Evolutionary conservation across 2,113 vertebrate genomes (phyloP).

Genomic region (Brevimyrus niger): DNA sequence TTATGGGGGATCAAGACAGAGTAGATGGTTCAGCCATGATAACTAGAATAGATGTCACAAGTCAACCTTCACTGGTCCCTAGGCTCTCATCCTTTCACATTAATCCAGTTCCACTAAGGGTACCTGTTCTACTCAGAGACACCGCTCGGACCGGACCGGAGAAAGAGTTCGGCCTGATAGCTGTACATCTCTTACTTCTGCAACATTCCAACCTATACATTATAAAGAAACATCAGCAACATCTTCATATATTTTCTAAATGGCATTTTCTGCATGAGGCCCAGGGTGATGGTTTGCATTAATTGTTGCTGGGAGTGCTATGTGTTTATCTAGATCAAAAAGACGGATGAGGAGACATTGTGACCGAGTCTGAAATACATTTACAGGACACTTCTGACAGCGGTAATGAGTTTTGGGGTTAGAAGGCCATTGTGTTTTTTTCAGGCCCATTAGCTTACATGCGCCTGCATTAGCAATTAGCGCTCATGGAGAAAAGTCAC

Average conservation of each 20-base stretch:
- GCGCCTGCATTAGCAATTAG: conserved; percentile 59
- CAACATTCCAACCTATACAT: background rate
- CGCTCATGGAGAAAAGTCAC: conserved; percentile 53
- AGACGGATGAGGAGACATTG: background rate
- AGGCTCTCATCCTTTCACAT: background rate
- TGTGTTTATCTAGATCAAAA: conserved; percentile 2
- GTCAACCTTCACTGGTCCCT: background rate
- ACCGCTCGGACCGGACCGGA: background rate
- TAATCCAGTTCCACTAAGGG: background rate
- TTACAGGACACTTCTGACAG: conserved; percentile 51
- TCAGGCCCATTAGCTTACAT: conserved; percentile 64
- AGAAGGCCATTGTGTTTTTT: conserved; percentile 64
- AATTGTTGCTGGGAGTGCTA: background rate
- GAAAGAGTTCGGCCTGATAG: conserved; percentile 26
- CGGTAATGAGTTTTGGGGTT: conserved; percentile 67
- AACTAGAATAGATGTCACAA: background rate
- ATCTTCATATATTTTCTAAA: background rate
- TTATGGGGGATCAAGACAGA: background rate
- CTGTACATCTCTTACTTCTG: conserved; percentile 1
- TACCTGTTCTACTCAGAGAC: background rate
- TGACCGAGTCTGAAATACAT: conserved; percentile 46
- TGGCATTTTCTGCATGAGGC: background rate
- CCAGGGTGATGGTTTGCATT: background rate
- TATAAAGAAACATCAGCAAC: background rate
- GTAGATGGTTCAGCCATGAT: background rate